These are phyloP conservation scores for Iselma pallidipennis DNA, from an alignment of 2,888 invertebrate genomes.

Conservation along the genomic window DNA sequence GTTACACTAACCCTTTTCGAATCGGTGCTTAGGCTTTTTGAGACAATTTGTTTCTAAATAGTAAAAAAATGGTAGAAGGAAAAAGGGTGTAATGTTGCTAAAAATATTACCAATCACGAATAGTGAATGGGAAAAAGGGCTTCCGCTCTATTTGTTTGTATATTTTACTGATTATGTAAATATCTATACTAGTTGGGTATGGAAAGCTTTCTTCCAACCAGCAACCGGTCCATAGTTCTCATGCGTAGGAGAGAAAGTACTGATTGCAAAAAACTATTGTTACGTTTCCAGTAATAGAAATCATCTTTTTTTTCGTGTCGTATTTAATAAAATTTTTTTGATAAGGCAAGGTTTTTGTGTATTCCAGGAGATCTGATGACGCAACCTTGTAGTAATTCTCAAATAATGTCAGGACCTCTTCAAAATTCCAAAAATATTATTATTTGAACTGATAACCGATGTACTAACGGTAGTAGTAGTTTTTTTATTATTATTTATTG, in stretches of 20 bases:
- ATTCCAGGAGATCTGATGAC: neutral
- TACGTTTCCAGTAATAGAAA: neutral
- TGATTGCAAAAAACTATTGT: neutral
- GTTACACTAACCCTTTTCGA: too few relatives aligned
- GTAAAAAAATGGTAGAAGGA: too few relatives aligned
- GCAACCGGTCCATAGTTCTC: neutral
- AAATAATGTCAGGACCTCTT: too few relatives aligned
- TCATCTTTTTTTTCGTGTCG: neutral
- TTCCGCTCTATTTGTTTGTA: constrained; percentile 17
- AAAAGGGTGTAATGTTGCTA: too few relatives aligned
- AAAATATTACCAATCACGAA: neutral
- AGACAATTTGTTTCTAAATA: too few relatives aligned
- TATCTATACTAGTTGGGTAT: constrained; percentile 9
- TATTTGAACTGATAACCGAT: too few relatives aligned
- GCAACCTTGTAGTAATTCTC: neutral
- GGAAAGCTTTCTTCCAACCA: constrained; percentile 11
- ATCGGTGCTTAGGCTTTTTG: too few relatives aligned
- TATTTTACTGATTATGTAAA: constrained; percentile 19
- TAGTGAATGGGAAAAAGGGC: constrained; percentile 7
- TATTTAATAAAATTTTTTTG: neutral
- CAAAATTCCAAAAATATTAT: too few relatives aligned
- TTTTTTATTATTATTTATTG: too few relatives aligned
- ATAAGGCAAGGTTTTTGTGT: too few relatives aligned
- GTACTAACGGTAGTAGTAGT: too few relatives aligned
- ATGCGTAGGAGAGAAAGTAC: constrained; percentile 2